phyloP scores from a whole-genome alignment of 2,113 vertebrate species.

The Cariama cristata region DNA sequence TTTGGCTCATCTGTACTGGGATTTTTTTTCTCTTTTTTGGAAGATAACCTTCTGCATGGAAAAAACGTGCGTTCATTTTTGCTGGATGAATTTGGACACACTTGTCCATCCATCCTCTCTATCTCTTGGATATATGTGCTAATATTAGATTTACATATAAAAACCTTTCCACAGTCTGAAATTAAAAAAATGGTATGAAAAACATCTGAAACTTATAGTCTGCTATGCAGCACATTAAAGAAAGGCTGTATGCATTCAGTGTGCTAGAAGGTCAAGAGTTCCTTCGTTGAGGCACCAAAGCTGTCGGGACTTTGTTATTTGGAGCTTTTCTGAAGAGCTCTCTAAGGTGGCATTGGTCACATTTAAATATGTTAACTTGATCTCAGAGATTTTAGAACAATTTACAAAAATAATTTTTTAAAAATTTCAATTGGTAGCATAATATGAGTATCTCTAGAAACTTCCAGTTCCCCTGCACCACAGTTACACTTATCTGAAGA shows the following conservation, averaged over 20 bases:
- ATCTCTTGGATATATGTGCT: neutral
- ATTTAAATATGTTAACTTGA: neutral
- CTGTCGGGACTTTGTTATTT: neutral
- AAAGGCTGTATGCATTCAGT: neutral
- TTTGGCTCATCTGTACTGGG: conserved; percentile 20
- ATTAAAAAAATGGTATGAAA: conserved; percentile 33
- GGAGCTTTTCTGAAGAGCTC: neutral
- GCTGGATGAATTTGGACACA: conserved; percentile 13
- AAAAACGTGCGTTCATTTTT: neutral
- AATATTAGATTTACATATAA: neutral
- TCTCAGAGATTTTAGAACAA: neutral
- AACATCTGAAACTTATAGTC: neutral
- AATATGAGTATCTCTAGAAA: neutral
- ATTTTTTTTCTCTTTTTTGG: conserved; percentile 44
- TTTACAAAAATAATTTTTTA: neutral
- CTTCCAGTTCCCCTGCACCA: neutral
- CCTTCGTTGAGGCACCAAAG: neutral
- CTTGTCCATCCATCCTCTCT: neutral
- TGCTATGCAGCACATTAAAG: neutral
- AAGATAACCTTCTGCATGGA: conserved; percentile 38
- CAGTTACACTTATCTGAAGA: neutral
- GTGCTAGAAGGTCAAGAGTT: neutral
- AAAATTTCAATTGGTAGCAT: neutral
- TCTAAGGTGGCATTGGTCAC: neutral
- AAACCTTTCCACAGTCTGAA: conserved; percentile 3